Conservation (phyloP, 1,140 invertebrate genomes). For the Drosophila elegans region DNA sequence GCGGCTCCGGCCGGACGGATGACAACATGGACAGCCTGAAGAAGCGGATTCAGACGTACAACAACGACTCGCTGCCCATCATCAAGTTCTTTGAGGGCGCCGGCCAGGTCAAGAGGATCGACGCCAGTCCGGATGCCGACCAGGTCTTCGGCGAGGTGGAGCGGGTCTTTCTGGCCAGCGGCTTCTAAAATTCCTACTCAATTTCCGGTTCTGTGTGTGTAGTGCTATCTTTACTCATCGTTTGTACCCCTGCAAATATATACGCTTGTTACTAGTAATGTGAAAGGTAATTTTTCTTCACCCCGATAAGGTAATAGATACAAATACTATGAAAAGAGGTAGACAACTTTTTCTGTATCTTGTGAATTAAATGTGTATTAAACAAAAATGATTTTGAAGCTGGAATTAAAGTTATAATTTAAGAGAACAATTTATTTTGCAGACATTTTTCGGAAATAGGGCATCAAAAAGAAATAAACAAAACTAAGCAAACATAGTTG, state of each 20-base stretch:
- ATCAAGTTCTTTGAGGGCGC: conserved; percentile 92
- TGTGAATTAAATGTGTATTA: background rate
- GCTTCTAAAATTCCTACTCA: conserved; percentile 52
- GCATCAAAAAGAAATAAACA: no score
- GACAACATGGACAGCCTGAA: conserved; percentile 96
- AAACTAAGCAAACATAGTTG: background rate
- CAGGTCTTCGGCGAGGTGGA: conserved; percentile 88
- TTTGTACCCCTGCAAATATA: conserved; percentile 49
- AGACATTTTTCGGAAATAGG: background rate
- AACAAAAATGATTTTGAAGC: background rate
- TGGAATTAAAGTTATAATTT: background rate
- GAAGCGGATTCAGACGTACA: conserved; percentile 96
- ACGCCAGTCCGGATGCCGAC: conserved; percentile 89
- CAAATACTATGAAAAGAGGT: conserved; percentile 1
- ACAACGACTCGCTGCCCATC: conserved; percentile 96
- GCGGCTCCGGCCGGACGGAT: conserved; percentile 96
- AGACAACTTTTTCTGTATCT: background rate
- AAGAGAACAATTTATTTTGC: background rate
- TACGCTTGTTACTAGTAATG: conserved; percentile 57
- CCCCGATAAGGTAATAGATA: background rate
- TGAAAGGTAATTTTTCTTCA: conserved; percentile 2
- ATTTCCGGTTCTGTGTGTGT: conserved; percentile 37
- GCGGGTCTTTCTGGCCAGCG: conserved; percentile 56
- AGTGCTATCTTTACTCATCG: conserved; percentile 15
- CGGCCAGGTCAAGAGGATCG: conserved; percentile 91